Evolutionary conservation across 2,113 vertebrate species (phyloP).

Genomic region (Lota lota): DNA sequence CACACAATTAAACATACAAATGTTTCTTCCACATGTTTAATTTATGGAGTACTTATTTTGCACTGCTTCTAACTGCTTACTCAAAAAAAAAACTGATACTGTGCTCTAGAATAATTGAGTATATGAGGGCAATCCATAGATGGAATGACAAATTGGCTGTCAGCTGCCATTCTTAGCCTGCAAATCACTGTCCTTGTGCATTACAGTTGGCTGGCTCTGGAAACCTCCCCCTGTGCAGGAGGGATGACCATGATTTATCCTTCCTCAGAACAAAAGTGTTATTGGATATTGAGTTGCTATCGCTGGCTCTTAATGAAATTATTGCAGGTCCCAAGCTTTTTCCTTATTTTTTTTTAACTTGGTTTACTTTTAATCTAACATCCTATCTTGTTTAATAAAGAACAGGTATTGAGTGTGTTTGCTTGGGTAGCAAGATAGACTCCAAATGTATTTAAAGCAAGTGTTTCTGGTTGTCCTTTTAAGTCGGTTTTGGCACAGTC

Average conservation of each 20-base stretch:
- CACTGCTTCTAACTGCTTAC: slow-evolving; percentile 32
- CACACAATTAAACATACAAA: slow-evolving; percentile 31
- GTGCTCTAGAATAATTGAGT: slow-evolving; percentile 40
- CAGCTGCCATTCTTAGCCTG: slow-evolving; percentile 29
- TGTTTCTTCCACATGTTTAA: slow-evolving; percentile 17
- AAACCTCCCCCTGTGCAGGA: neutral
- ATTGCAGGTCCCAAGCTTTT: neutral
- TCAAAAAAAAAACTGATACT: slow-evolving; percentile 29
- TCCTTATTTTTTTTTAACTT: neutral
- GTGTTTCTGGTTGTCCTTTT: slow-evolving; percentile 13
- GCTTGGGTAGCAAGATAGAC: neutral
- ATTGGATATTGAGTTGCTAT: no score
- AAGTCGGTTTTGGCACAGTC: slow-evolving; percentile 37
- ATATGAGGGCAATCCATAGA: slow-evolving; percentile 19
- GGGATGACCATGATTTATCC: slow-evolving; percentile 18
- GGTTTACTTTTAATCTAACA: neutral
- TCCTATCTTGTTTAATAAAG: neutral
- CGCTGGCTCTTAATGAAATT: no score
- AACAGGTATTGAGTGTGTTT: neutral
- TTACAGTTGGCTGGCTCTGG: slow-evolving; percentile 29
- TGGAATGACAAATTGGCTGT: slow-evolving; percentile 53
- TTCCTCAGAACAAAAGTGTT: neutral
- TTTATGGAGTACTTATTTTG: slow-evolving; percentile 18
- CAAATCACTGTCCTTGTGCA: slow-evolving; percentile 46
- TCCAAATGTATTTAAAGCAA: slow-evolving; percentile 2